Evolutionary conservation across 2,113 vertebrate genomes (phyloP), one percentile per base, ranked within the genome.

Genomic region (Antechinus flavipes): DNA sequence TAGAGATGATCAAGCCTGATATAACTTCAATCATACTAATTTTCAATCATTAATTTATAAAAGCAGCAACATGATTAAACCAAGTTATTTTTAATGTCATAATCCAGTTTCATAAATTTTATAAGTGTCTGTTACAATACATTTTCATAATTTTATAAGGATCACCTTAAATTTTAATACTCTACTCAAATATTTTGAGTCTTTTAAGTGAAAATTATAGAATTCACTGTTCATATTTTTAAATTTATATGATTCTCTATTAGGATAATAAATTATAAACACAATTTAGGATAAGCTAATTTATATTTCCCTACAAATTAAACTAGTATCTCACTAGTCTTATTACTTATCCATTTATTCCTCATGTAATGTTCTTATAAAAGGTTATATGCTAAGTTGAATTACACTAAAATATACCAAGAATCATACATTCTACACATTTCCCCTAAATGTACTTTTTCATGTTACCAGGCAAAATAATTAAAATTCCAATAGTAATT

Each of bases 21-120:
- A 49, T 14, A 95, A 96, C 14, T 3, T 52, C 7, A 27, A 96
- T 46, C 52, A 27, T 35, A 22, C 11, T 91, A 93, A 89, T 89
- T 68, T 91, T 84, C n/a, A 42, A 22, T 42, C 35, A 90, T 47
- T 54, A 90, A 91, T 92, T 89, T 90, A 95, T 53, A 19, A 90
- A 92, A 93, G 50, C 50, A 84, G 61, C 5, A 84, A 22, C 19
- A 84, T 42, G 19, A 84, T 42, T 94, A 94, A n/a, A 61, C 25
- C 93, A 93, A 93, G 89, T 50, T 90, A 55, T 92, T 90, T 90
- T 58, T 91, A 76, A 96, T 95, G 25, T 50, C 25, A 35, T 42
- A 90, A 54, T 76, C 55, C 47, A n/a, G 76, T 61, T 95, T 95
- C 90, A 54, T 30, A 90, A 95, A 93, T 95, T 95, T 61, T 94